Evolutionary conservation across 2,113 vertebrate species (phyloP), one percentile per base, ranked within the genome.

Genomic region (Epinephelus cyanopodus): DNA sequence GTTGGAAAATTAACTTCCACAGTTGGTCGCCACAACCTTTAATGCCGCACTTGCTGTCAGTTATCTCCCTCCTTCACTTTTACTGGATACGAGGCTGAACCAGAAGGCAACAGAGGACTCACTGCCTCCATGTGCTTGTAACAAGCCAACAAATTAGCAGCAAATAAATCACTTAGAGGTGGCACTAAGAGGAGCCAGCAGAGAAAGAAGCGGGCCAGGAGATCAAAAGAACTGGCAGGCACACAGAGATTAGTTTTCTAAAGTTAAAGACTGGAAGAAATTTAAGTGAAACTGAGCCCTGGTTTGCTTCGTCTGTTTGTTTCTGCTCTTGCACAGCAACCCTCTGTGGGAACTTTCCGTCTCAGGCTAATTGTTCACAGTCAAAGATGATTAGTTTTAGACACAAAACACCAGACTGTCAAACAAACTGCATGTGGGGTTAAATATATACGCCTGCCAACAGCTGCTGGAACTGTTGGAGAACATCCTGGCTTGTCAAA

Each of bases 91-190:
- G 25, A 79, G 54, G 18, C 29, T 1, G 3, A 79, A 75, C 62
- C 81, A 79, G 29, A 78, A 76, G 39, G 56, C 42, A 21, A 74
- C 66, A 63, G 62, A 78, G 76, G 67, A 79, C 65, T 27, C 52
- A 23, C 25, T n/a, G 23, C 64, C 76, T 82, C 74, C 63, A 79
- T 82, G 71, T 77, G 72, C 50, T 53, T 48, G 50, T 60, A 74
- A 82, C 73, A 79, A 66, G 0, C 64, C 63, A 79, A 81, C 65
- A 87, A 82, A 85, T 83, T 47, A 85, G 57, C 37, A 61, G 67
- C 50, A 75, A 82, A 81, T 83, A 87, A 85, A 88, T 88, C 42
- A 74, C 48, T 86, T 67, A 74, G 57, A 66, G 58, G 56, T 83
- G 79, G n/a, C 50, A 77, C 42, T 48, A 19, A 78, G 8, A 79